Evolutionary conservation across 2,113 vertebrate species (phyloP).

Genomic region (Nesogale talazaci): DNA sequence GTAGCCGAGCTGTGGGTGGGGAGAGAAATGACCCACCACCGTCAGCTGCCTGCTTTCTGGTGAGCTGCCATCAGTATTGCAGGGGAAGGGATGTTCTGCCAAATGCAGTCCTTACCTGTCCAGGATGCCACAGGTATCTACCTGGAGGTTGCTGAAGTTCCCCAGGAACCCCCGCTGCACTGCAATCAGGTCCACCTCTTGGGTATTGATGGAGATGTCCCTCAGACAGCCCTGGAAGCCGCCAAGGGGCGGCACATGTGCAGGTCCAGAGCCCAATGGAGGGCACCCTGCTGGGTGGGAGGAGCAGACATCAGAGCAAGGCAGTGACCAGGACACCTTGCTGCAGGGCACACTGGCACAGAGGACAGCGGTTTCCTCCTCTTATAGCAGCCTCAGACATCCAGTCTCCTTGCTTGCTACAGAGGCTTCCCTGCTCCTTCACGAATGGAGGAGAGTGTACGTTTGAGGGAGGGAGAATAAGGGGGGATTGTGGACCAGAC

Average conservation of each 20-base stretch:
- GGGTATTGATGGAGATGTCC: background rate
- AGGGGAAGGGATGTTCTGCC: background rate
- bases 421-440: background rate
- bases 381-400: background rate
- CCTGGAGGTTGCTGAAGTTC: background rate
- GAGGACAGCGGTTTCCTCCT: background rate
- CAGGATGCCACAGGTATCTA: background rate
- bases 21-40: background rate
- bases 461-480: background rate
- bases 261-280: background rate
- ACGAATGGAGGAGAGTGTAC: background rate
- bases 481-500: no score
- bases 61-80: background rate
- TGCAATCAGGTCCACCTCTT: background rate
- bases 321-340: background rate
- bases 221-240: conserved; percentile 11
- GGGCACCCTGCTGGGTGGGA: background rate
- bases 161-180: background rate
- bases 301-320: background rate
- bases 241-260: fast-evolving
- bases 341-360: background rate
- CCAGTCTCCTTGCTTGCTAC: no score
- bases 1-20: background rate
- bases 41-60: background rate
- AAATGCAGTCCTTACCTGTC: background rate